Evolutionary conservation across 2,888 invertebrate genomes (phyloP).

Genomic region (Chydorus sphaericus): DNA sequence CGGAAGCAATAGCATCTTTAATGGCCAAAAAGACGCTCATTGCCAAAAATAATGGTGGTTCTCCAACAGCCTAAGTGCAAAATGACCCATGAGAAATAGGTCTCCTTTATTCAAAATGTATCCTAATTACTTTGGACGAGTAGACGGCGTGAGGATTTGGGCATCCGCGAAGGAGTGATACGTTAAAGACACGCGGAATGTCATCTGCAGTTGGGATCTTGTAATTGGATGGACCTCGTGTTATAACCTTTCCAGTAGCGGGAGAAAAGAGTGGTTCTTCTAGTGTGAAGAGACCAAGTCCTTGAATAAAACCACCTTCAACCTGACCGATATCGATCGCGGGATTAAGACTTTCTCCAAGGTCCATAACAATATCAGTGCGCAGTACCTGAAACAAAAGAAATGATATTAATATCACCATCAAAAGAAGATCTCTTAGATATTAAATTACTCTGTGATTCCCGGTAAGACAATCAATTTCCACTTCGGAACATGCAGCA

Average conservation of each 20-base stretch:
- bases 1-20: conserved; percentile 66
- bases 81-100: no score
- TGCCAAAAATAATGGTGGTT: conserved; percentile 84
- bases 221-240: conserved; percentile 83
- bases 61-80: conserved; percentile 91
- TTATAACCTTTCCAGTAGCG: conserved; percentile 53
- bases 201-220: conserved; percentile 87
- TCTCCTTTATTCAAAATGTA: not conserved
- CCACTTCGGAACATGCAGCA: conserved; percentile 32
- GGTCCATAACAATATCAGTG: conserved; percentile 92
- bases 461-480: conserved; percentile 19
- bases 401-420: no score
- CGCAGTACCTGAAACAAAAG: no score
- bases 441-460: conserved; percentile 32
- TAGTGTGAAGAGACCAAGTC: conserved; percentile 78
- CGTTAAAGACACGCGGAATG: conserved; percentile 82
- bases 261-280: conserved; percentile 82
- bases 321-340: conserved; percentile 94
- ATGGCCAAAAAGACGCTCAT: conserved; percentile 80
- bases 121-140: conserved; percentile 79
- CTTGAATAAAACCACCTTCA: conserved; percentile 89
- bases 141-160: conserved; percentile 82
- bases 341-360: conserved; percentile 87
- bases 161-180: conserved; percentile 76
- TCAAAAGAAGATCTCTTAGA: no score